Evolutionary conservation across 2,888 invertebrate species (phyloP), one percentile per base, ranked within the genome.

Genomic region (Imbricaverruca yamaguchii): DNA sequence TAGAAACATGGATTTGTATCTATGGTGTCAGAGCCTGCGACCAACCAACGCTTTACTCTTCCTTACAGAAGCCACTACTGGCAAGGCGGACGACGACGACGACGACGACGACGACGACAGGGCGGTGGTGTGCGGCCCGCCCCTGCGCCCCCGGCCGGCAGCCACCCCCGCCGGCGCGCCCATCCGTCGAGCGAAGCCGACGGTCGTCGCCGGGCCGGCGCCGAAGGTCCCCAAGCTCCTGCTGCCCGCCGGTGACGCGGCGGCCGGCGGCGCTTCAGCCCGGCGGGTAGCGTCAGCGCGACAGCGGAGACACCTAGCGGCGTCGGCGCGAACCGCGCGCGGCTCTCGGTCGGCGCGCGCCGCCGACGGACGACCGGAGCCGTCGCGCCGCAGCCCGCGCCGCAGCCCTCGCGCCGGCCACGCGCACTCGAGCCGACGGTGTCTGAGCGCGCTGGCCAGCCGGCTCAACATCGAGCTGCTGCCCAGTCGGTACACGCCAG

Each of bases 401-500:
- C 74, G 74, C 74, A 74, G 74, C 8, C 74, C 74, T 18, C 74
- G 74, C 39, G 74, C 53, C 53, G 18, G 9, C 6, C 74, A 74
- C 74, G 1, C 15, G 53, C 74, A 74, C 21, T 18, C 18, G 9
- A 25, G 18, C 53, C 74, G 74, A 10, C 39, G 74, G 13, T 74
- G 74, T 21, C 74, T 74, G 53, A 74, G 74, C 74, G 74, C 65
- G 8, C 74, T 74, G 39, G 74, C 53, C 39, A 15, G 18, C 53
- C 39, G 74, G 74, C 74, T 74, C 53, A 74, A 74, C 74, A 74
- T 74, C 74, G 74, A 74, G 53, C 74, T 74, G 18, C 74, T 74
- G 53, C 74, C 74, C 18, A 74, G 74, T 21, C 74, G 74, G 53
- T 74, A 6, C 74, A 74, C 39, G 15, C 74, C 74, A 13, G 74